These are phyloP conservation scores for Scytalopus superciliaris DNA, from an alignment of 2,113 vertebrate genomes.

Conservation along the genomic window DNA sequence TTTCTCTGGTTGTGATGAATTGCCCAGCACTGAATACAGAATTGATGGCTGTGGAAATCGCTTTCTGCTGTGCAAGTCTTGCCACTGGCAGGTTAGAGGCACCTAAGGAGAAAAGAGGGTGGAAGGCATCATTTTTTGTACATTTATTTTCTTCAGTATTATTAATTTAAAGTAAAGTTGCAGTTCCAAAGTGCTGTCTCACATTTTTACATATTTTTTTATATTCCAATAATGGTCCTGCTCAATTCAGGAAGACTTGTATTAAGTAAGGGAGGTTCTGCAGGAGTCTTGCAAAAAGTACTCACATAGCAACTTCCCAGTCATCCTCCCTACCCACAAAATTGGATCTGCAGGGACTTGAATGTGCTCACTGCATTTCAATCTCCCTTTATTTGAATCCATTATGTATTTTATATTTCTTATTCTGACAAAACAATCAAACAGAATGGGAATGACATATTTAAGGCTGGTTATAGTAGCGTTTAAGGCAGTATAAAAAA, in stretches of 20 bases:
- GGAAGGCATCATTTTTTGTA: background rate
- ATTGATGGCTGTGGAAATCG: background rate
- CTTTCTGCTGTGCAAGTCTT: background rate
- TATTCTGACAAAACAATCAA: conserved; percentile 45
- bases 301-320: background rate
- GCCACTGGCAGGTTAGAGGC: background rate
- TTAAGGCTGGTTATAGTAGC: background rate
- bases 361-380: background rate
- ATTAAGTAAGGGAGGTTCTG: background rate
- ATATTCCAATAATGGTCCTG: background rate
- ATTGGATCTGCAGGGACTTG: conserved; percentile 37
- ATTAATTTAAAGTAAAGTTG: background rate
- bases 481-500: background rate
- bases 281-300: background rate
- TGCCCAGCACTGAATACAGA: background rate
- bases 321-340: background rate
- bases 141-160: background rate
- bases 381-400: background rate
- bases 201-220: background rate
- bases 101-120: background rate
- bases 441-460: conserved; percentile 2
- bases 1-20: background rate
- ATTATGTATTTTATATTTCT: conserved; percentile 44
- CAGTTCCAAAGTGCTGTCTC: background rate
- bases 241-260: background rate